Evolutionary conservation across 2,888 invertebrate genomes (phyloP).

Genomic region (Agrotis clavis): DNA sequence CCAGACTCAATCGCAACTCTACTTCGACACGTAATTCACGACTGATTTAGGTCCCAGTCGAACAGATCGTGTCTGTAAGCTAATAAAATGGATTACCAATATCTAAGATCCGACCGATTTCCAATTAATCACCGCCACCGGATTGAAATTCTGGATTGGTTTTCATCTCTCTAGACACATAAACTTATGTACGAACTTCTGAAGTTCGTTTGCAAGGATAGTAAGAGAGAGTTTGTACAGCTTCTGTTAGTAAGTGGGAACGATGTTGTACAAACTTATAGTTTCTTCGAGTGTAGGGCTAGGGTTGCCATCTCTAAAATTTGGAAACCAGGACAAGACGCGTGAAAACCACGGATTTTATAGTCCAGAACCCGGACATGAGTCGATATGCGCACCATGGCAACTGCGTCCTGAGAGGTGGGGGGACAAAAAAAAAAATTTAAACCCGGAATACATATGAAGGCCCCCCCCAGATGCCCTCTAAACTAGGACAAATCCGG

Average conservation of each 20-base stretch:
- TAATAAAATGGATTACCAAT: conserved; percentile 40
- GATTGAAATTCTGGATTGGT: conserved; percentile 28
- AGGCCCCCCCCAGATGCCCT: too few species aligned
- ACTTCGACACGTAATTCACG: conserved; percentile 5
- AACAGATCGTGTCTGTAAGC: conserved; percentile 19
- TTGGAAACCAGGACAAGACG: too few species aligned
- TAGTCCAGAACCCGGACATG: too few species aligned
- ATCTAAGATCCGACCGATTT: conserved; percentile 22
- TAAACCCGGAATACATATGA: too few species aligned
- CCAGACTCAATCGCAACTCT: neutral
- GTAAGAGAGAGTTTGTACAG: too few species aligned
- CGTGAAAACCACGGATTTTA: too few species aligned
- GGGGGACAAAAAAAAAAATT: too few species aligned
- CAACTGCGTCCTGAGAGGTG: too few species aligned
- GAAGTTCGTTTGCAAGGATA: neutral
- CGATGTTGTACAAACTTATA: neutral
- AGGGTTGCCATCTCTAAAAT: too few species aligned
- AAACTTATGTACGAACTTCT: too few species aligned
- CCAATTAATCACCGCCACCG: conserved; percentile 35
- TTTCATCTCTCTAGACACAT: neutral
- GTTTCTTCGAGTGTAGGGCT: neutral
- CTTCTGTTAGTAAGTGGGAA: neutral
- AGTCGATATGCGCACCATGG: too few species aligned
- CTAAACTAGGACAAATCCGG: too few species aligned
- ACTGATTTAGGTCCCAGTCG: conserved; percentile 6